A percentile compares a stretch with the other conserved stretches of the same genome.
phyloP scores from a whole-genome alignment of 2,113 vertebrate species.

The Cebidichthys violaceus region DNA sequence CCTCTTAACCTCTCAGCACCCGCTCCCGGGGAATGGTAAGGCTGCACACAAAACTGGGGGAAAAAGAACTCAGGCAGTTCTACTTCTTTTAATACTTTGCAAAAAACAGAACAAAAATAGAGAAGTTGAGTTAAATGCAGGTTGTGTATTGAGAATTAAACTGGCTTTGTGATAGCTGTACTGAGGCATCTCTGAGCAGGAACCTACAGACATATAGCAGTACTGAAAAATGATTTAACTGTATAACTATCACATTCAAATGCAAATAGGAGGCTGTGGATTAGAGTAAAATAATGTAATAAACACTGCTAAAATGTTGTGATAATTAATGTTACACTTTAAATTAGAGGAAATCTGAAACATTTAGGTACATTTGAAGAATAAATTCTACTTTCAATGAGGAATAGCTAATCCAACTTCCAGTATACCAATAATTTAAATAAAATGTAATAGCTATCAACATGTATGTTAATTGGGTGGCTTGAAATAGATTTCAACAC shows the following conservation, averaged over 20 bases:
- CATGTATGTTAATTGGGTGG: slow-evolving; percentile 75
- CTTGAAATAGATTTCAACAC: slow-evolving; percentile 75
- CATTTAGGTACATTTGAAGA: slow-evolving; percentile 20
- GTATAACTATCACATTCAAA: slow-evolving; percentile 9
- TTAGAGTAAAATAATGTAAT: slow-evolving; percentile 32
- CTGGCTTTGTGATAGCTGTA: slow-evolving; percentile 44
- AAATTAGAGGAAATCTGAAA: slow-evolving; percentile 32
- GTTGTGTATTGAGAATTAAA: slow-evolving; percentile 57
- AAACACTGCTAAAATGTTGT: slow-evolving; percentile 19
- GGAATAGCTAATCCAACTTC: background rate
- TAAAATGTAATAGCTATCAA: slow-evolving; percentile 71
- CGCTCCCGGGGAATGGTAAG: slow-evolving; percentile 76
- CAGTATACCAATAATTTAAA: slow-evolving; percentile 56
- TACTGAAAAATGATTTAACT: slow-evolving; percentile 15
- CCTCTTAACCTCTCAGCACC: slow-evolving; percentile 83
- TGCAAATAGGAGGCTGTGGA: slow-evolving; percentile 11
- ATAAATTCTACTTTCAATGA: slow-evolving; percentile 18
- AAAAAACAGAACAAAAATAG: slow-evolving; percentile 24
- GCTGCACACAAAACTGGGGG: slow-evolving; percentile 68
- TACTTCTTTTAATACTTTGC: slow-evolving; percentile 63
- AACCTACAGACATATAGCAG: slow-evolving; percentile 3
- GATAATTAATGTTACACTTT: slow-evolving; percentile 47
- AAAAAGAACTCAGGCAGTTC: slow-evolving; percentile 59
- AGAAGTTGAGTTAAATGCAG: slow-evolving; percentile 68
- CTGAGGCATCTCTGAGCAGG: background rate